Evolutionary conservation across 2,113 vertebrate genomes (phyloP), one percentile per base, ranked within the genome.

Genomic region (Ctenodactylus gundi): DNA sequence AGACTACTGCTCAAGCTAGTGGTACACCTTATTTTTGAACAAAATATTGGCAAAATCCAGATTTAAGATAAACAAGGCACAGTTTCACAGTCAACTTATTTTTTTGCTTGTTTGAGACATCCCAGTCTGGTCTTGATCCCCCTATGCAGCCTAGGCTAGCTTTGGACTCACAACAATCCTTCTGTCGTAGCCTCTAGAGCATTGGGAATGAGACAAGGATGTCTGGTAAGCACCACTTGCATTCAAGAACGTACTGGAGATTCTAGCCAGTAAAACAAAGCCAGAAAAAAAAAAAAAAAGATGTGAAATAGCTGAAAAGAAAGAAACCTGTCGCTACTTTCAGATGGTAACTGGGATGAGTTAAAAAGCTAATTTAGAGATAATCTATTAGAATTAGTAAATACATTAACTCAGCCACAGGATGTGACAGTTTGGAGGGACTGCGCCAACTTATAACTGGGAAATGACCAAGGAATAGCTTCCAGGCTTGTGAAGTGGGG

Each of bases 341-440:
- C 51, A 75, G 81, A 78, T 75, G 70, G 83, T 4, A 49, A 94
- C 1, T 2, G 6, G 76, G 51, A 83, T 55, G n/a, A 76, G 92
- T 88, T 88, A 76, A 6, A 34, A 87, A 93, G 80, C 83, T 72
- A 85, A 95, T 57, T 62, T 39, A 94, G 46, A 80, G 75, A 82
- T 41, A 84, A 90, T 31, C 85, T 91, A 57, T 58, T 64, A 90
- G 41, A 67, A 7, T 76, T 86, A 77, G 34, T 81, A 85, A 84
- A 7, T 39, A 72, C 80, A 94, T 41, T 85, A 27, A 31, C 29
- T 87, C 88, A 31, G n/a, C 73, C 62, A 73, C 11, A 80, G 29
- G 14, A 23, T 51, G 72, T 51, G n/a, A n/a, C n/a, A n/a, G n/a
- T n/a, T n/a, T n/a, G n/a, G n/a, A n/a, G n/a, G n/a, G n/a, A n/a